A percentile compares a stretch with the other conserved stretches of the same genome.
Evolutionary conservation across 2,797 vertebrate species (phyloP).

Genomic region (Pelodytes ibericus): DNA sequence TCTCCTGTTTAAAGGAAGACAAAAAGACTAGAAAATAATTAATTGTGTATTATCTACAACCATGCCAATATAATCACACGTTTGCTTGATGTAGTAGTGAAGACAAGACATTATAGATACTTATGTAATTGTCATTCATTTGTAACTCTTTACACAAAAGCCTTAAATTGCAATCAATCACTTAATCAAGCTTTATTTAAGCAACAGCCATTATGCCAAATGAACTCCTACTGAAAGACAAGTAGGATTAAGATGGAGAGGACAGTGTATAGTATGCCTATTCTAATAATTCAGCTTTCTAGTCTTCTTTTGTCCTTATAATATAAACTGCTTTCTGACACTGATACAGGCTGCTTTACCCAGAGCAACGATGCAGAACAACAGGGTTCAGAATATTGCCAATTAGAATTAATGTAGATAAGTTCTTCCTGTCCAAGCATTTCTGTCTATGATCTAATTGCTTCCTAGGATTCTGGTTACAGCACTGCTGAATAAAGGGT

Average conservation of each 20-base stretch:
- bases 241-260: conserved; percentile 18
- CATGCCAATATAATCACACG: conserved; percentile 8
- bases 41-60: conserved; percentile 24
- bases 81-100: conserved; percentile 3
- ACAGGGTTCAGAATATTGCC: conserved; percentile 46
- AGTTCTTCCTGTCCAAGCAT: conserved; percentile 41
- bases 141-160: neutral
- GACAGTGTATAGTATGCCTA: neutral
- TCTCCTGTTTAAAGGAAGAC: conserved; percentile 14
- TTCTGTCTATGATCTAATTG: conserved; percentile 49
- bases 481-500: conserved; percentile 30
- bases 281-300: conserved; percentile 25
- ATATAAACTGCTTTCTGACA: conserved; percentile 30
- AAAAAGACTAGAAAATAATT: conserved; percentile 24
- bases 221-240: conserved; percentile 24
- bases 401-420: conserved; percentile 54
- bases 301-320: conserved; percentile 29
- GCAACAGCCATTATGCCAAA: conserved; percentile 16
- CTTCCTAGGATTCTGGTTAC: conserved; percentile 39
- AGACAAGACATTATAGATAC: conserved; percentile 16
- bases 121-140: conserved; percentile 11
- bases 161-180: conserved; percentile 44
- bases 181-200: conserved; percentile 47
- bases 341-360: conserved; percentile 33
- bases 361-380: conserved; percentile 42